Percentiles rank a stretch among this genome's conserved stretches.
Evolutionary conservation across 1,140 invertebrate genomes (phyloP).

Genomic region (Maconellicoccus hirsutus): DNA sequence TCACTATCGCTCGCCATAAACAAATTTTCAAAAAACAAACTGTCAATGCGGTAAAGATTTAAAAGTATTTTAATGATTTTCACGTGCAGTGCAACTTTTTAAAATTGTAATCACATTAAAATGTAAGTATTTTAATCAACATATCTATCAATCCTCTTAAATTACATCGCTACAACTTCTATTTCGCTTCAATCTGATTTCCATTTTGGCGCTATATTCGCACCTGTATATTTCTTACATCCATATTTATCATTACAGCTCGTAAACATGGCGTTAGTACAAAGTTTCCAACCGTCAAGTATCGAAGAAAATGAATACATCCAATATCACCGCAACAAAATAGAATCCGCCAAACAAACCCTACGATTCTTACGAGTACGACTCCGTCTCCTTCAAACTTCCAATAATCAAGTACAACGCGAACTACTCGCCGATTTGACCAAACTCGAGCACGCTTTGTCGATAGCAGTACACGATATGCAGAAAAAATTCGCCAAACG

Average conservation of each 20-base stretch:
- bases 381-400: not conserved
- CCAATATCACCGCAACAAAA: not conserved
- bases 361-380: not conserved
- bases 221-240: no score
- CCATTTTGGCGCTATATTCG: no score
- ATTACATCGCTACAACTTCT: no score
- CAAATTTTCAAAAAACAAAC: no score
- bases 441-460: not conserved
- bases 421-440: not conserved
- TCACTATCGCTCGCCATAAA: no score
- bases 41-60: no score
- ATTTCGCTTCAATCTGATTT: no score
- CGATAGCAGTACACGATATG: not conserved
- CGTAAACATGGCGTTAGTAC: not conserved
- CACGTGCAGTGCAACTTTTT: no score
- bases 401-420: not conserved
- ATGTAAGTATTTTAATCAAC: no score
- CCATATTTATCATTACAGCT: not conserved
- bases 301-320: not conserved
- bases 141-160: no score
- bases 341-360: not conserved
- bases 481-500: not conserved
- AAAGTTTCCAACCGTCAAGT: not conserved
- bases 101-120: no score
- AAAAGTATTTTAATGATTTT: no score